Conservation (phyloP, 2,113 vertebrate species). For the Eira barbara region DNA sequence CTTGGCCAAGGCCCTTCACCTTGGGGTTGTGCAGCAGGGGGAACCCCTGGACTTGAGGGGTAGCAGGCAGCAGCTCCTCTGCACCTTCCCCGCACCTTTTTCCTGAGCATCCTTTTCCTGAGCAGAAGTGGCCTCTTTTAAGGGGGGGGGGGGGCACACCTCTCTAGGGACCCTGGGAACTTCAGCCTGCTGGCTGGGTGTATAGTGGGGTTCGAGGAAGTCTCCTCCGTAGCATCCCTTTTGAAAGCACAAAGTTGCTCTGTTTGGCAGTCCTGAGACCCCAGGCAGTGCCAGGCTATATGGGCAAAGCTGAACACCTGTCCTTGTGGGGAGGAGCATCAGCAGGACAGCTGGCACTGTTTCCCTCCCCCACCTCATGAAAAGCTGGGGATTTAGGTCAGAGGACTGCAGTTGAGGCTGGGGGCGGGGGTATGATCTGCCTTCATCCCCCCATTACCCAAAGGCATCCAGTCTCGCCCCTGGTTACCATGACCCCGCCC, state of each 20-base stretch:
- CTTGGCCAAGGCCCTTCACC: not conserved
- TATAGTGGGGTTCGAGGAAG: not conserved
- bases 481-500: not conserved
- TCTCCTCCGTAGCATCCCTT: not conserved
- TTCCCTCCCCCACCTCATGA: conserved; percentile 33
- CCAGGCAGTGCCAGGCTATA: not conserved
- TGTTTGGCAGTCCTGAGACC: not conserved
- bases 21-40: not conserved
- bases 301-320: conserved; percentile 58
- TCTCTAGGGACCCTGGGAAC: not conserved
- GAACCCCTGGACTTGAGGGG: not conserved
- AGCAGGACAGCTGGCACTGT: conserved; percentile 53
- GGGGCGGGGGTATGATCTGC: not conserved
- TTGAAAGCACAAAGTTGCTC: conserved; percentile 41
- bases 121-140: not conserved
- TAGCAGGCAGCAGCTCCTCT: not conserved
- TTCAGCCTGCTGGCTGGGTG: not conserved
- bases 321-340: not conserved
- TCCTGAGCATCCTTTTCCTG: not conserved
- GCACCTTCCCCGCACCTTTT: not conserved
- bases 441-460: not conserved
- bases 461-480: not conserved
- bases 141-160: not conserved
- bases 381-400: conserved; percentile 67
- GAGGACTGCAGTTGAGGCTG: not conserved